These are phyloP conservation scores for Seriola rivoliana DNA, from an alignment of 2,113 vertebrate species.

Conservation along the genomic window DNA sequence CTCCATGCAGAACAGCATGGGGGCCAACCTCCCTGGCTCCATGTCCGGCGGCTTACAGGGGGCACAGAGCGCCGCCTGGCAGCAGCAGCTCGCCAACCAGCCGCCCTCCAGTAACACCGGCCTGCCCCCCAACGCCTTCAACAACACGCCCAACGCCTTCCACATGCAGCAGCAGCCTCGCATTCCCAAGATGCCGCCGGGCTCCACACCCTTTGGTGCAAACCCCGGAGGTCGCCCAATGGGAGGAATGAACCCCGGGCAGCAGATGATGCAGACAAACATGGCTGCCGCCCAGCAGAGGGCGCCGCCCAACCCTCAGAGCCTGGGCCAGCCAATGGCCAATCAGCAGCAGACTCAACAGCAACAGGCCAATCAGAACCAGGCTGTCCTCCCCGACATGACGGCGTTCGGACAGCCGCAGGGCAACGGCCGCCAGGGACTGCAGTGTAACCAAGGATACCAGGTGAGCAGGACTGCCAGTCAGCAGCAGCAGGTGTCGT, in stretches of 20 bases:
- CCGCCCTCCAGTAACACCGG: conserved; percentile 79
- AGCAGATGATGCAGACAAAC: conserved; percentile 88
- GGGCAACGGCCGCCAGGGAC: conserved; percentile 82
- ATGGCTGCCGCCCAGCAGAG: conserved; percentile 79
- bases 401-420: conserved; percentile 89
- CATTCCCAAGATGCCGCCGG: conserved; percentile 89
- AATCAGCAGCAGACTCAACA: conserved; percentile 85
- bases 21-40: conserved; percentile 34
- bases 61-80: conserved; percentile 89
- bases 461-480: conserved; percentile 88
- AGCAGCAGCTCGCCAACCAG: conserved; percentile 88
- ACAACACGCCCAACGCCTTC: conserved; percentile 82
- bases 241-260: conserved; percentile 86
- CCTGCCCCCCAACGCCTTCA: conserved; percentile 85
- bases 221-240: conserved; percentile 86
- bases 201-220: conserved; percentile 78
- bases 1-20: conserved; percentile 69
- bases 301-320: conserved; percentile 65
- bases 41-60: conserved; percentile 72
- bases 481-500: conserved; percentile 90
- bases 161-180: conserved; percentile 89
- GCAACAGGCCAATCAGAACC: conserved; percentile 88
- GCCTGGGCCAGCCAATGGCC: conserved; percentile 78
- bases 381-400: conserved; percentile 88
- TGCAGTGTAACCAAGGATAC: conserved; percentile 94